These are phyloP conservation scores for Adelosebastes latens DNA, from an alignment of 2,797 vertebrate genomes.

Conservation along the genomic window DNA sequence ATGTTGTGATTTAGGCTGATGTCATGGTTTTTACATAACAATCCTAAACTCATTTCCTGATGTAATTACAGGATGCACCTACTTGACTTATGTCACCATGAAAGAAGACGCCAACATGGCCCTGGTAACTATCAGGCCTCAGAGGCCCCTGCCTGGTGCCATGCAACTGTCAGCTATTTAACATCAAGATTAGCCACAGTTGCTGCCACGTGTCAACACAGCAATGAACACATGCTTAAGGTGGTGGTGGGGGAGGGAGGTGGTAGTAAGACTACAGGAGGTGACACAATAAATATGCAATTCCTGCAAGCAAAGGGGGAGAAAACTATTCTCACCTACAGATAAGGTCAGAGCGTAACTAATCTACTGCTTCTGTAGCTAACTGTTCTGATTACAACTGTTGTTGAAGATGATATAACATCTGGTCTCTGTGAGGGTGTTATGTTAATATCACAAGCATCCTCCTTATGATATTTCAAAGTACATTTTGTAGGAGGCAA, in stretches of 20 bases:
- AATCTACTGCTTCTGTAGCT: background rate
- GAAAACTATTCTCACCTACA: slow-evolving; percentile 26
- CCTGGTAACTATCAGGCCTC: background rate
- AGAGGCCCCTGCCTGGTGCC: slow-evolving; percentile 36
- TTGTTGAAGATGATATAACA: background rate
- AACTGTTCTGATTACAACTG: background rate
- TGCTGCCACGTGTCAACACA: slow-evolving; percentile 74
- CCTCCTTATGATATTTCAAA: slow-evolving; percentile 25
- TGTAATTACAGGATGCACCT: background rate
- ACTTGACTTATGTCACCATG: background rate
- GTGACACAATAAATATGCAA: slow-evolving; percentile 41
- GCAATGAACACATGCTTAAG: slow-evolving; percentile 78
- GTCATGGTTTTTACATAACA: background rate
- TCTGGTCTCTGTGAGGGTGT: background rate
- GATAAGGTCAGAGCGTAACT: background rate
- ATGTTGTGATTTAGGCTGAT: background rate
- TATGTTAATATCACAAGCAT: slow-evolving; percentile 9
- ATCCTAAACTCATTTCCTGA: background rate
- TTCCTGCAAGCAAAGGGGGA: slow-evolving; percentile 25
- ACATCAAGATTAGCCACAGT: slow-evolving; percentile 77
- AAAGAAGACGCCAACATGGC: slow-evolving; percentile 1
- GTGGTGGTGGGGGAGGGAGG: slow-evolving; percentile 18
- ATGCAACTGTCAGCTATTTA: slow-evolving; percentile 75
- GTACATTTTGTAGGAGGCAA: slow-evolving; percentile 9
- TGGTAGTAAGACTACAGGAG: slow-evolving; percentile 10